Conservation (phyloP, 2,888 invertebrate species). For the Ypsolopha scabrella region DNA sequence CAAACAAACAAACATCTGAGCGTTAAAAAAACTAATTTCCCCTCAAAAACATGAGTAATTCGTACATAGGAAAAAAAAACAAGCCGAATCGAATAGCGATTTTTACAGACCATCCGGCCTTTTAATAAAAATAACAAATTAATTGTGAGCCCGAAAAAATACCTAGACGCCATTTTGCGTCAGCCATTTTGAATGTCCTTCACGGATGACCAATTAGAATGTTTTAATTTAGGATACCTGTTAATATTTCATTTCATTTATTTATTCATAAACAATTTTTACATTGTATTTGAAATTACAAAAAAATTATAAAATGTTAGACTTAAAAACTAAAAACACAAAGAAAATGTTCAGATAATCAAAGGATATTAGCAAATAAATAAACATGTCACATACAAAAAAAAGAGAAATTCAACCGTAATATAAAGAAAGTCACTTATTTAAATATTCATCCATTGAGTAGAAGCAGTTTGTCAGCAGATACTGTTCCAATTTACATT, state of each 20-base stretch:
- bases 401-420: too few relatives aligned
- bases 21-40: conserved; percentile 5
- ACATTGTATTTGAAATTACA: too few relatives aligned
- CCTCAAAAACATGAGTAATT: conserved; percentile 4
- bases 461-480: too few relatives aligned
- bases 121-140: conserved; percentile 16
- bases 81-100: conserved; percentile 11
- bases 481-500: too few relatives aligned
- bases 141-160: conserved; percentile 19
- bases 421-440: too few relatives aligned
- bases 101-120: conserved; percentile 16
- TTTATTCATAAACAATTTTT: background rate
- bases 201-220: conserved; percentile 30
- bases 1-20: background rate
- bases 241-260: too few relatives aligned
- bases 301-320: too few relatives aligned
- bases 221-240: conserved; percentile 2
- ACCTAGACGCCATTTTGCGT: conserved; percentile 8
- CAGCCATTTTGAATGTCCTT: conserved; percentile 29
- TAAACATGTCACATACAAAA: too few relatives aligned
- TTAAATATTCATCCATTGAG: too few relatives aligned
- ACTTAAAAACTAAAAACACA: too few relatives aligned
- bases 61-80: conserved; percentile 7
- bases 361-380: too few relatives aligned
- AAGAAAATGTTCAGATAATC: too few relatives aligned